Evolutionary conservation across 1,140 invertebrate genomes (phyloP), one percentile per base, ranked within the genome.

Genomic region (Pararge aegeria): DNA sequence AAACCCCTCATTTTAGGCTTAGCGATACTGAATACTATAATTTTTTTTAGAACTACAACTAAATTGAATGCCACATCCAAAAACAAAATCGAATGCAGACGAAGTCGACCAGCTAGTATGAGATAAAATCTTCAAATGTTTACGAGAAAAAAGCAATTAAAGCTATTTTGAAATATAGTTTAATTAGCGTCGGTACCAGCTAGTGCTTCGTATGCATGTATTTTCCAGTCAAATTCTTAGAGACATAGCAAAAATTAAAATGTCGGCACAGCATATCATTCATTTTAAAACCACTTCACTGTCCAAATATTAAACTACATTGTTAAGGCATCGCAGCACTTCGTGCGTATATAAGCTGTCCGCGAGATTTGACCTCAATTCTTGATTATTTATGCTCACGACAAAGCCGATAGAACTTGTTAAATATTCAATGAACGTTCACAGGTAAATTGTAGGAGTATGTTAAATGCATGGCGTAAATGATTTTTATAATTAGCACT

Each of bases 301-400:
- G 21, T 37, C 70, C 70, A 81, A 80, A 83, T 75, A 78, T 81
- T 80, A 71, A 71, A 73, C 55, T 62, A 73, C 62, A 73, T 80
- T 75, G 72, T 83, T 73, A 73, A 73, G 77, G 59, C 61, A 65
- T 70, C 70, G 67, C 42, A 67, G 66, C 64, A 73, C 67, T 78
- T 72, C 66, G 73, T 78, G 67, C 61, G 70, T 80, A 67, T 70
- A 71, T 73, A 78, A 75, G 74, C 71, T 73, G 72, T 70, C 61
- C 64, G 68, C 57, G 60, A 71, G 81, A 81, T 77, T 54, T 84
- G 81, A 84, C 81, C 83, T 75, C 76, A 81, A 83, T 84, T 66
- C 71, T 70, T 68, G 69, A 75, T 76, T 77, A 76, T 74, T 78
- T 83, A 85, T 80, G 73, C 72, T 77, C 72, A 77, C 66, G 61